phyloP scores from a whole-genome alignment of 2,113 vertebrate genomes.

The Propithecus coquereli region DNA sequence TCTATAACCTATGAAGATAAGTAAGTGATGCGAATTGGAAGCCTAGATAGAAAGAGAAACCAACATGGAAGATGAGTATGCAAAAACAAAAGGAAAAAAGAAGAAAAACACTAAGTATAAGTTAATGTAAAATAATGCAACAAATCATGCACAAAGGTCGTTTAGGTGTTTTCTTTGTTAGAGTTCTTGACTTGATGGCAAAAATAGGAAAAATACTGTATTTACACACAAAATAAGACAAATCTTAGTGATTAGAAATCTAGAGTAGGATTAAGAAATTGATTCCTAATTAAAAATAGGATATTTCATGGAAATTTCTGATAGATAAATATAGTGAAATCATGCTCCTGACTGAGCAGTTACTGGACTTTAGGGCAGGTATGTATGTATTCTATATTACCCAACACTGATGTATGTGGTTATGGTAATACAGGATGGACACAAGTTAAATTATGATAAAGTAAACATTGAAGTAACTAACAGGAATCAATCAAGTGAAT shows the following conservation, averaged over 20 bases:
- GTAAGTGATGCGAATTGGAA: not conserved
- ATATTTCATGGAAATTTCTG: not conserved
- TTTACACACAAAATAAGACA: not conserved
- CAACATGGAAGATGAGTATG: not conserved
- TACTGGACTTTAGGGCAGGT: not conserved
- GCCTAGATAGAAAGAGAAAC: not conserved
- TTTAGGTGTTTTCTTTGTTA: not conserved
- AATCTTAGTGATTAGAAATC: not conserved
- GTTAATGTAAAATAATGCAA: not conserved
- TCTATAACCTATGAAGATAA: slow-evolving; percentile 25
- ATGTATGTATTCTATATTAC: not conserved
- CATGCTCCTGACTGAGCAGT: not conserved
- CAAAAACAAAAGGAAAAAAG: not conserved
- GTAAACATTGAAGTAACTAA: not conserved
- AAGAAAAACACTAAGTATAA: not conserved
- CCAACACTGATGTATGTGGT: not conserved
- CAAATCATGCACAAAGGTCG: not conserved
- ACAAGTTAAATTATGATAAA: not conserved
- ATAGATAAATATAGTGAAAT: slow-evolving; percentile 9
- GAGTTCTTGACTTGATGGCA: not conserved
- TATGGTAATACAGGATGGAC: not conserved
- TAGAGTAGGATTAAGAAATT: not conserved
- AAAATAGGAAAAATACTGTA: not conserved
- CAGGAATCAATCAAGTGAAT: not conserved
- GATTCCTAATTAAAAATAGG: not conserved